phyloP scores from a whole-genome alignment of 2,888 invertebrate species.

The Drosophila villosipedis region DNA sequence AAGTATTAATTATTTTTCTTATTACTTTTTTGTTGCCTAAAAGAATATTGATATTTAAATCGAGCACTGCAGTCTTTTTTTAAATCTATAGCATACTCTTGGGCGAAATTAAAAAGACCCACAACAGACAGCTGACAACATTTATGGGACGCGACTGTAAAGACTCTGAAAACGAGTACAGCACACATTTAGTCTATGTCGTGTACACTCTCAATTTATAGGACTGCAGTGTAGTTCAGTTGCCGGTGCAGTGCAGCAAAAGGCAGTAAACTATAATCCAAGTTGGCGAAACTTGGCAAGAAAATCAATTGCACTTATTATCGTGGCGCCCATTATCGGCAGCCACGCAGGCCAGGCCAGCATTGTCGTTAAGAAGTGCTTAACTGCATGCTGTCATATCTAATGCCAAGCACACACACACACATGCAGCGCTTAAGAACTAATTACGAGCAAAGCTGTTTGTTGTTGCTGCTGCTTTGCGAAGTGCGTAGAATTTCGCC shows the following conservation, averaged over 20 bases:
- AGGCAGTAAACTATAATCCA: slow-evolving; percentile 39
- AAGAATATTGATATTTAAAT: background rate
- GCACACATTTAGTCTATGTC: too few relatives aligned
- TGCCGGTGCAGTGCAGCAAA: background rate
- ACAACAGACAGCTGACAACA: fast-evolving
- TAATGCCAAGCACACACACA: slow-evolving; percentile 51
- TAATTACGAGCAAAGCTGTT: slow-evolving; percentile 73
- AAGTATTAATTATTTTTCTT: background rate
- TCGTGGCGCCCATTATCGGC: slow-evolving; percentile 68
- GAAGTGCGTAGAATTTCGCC: slow-evolving; percentile 58
- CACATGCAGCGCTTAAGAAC: slow-evolving; percentile 72
- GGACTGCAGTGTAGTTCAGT: slow-evolving; percentile 11
- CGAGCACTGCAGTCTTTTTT: too few relatives aligned
- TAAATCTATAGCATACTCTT: slow-evolving; percentile 10
- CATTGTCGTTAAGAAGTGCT: slow-evolving; percentile 74
- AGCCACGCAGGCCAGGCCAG: slow-evolving; percentile 45
- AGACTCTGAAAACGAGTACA: background rate
- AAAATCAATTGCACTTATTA: slow-evolving; percentile 76
- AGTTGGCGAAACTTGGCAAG: slow-evolving; percentile 58
- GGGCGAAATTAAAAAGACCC: background rate
- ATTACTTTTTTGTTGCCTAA: background rate
- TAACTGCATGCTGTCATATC: slow-evolving; percentile 79
- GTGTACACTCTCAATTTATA: background rate
- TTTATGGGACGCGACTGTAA: background rate
- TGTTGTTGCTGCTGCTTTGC: slow-evolving; percentile 14